Percentiles rank a stretch among this genome's conserved stretches.
Conservation (phyloP, 1,140 invertebrate genomes). For the Dolichoris vasculosae region DNA sequence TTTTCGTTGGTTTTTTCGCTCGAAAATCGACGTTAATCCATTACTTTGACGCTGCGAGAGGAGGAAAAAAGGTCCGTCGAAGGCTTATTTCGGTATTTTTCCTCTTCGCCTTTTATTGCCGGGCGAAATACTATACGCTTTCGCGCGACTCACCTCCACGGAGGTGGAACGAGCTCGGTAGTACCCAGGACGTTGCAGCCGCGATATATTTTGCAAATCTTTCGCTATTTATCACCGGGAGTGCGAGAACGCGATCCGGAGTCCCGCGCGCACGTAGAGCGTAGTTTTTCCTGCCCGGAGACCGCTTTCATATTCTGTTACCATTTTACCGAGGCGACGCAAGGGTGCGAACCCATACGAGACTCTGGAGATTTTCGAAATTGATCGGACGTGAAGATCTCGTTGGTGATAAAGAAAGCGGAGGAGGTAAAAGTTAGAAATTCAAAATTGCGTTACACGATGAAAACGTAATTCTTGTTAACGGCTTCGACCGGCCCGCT, state of each 20-base stretch:
- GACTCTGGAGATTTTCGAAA: constrained; percentile 62
- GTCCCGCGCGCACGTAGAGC: constrained; percentile 56
- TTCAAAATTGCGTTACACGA: constrained; percentile 34
- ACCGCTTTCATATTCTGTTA: constrained; percentile 65
- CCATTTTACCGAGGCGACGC: constrained; percentile 52
- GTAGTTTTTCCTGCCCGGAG: constrained; percentile 22
- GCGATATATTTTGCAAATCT: constrained; percentile 65
- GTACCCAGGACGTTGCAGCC: constrained; percentile 32
- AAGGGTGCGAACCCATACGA: constrained; percentile 50
- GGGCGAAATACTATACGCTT: not conserved
- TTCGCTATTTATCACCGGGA: constrained; percentile 62
- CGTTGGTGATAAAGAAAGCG: constrained; percentile 35
- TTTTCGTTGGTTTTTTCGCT: too few species aligned
- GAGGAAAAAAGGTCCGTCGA: not conserved
- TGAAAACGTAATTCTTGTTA: constrained; percentile 33
- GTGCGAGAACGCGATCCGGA: constrained; percentile 11
- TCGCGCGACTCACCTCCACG: not conserved
- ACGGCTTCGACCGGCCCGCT: not conserved
- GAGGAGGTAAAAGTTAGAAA: constrained; percentile 1
- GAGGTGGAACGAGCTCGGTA: not conserved
- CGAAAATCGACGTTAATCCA: not conserved
- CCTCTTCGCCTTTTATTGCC: not conserved
- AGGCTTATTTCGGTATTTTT: not conserved
- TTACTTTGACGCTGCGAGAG: too few species aligned
- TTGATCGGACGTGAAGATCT: constrained; percentile 57